Percentiles rank a stretch among this genome's conserved stretches.
phyloP scores from a whole-genome alignment of 2,113 vertebrate species.

The Serinus canaria region DNA sequence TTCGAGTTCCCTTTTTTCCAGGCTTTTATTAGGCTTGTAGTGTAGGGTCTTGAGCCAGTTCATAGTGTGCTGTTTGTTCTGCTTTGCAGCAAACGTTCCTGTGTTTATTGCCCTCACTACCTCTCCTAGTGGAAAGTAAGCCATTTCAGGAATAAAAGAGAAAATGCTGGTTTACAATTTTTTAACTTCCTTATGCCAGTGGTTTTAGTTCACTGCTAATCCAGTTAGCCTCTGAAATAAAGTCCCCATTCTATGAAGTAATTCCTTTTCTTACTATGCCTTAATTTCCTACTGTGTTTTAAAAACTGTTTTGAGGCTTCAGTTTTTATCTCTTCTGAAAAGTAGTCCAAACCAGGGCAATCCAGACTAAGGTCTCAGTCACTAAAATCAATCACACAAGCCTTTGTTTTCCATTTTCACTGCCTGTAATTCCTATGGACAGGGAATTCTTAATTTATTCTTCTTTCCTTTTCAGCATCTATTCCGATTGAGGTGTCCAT shows the following conservation, averaged over 20 bases:
- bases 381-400: neutral
- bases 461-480: neutral
- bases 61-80: neutral
- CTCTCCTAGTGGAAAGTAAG: neutral
- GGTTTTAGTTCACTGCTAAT: neutral
- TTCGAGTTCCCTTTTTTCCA: neutral
- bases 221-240: neutral
- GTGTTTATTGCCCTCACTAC: neutral
- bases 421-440: neutral
- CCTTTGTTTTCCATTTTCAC: neutral
- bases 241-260: neutral
- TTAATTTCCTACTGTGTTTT: neutral
- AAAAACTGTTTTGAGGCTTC: neutral
- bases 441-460: neutral
- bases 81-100: accelerated
- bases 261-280: neutral
- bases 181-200: neutral
- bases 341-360: neutral
- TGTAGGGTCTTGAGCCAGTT: neutral
- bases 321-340: neutral
- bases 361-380: neutral
- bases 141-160: neutral
- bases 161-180: neutral
- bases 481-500: neutral
- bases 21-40: neutral